Conservation (phyloP, 2,888 invertebrate genomes). For the Patella ulyssiponensis region DNA sequence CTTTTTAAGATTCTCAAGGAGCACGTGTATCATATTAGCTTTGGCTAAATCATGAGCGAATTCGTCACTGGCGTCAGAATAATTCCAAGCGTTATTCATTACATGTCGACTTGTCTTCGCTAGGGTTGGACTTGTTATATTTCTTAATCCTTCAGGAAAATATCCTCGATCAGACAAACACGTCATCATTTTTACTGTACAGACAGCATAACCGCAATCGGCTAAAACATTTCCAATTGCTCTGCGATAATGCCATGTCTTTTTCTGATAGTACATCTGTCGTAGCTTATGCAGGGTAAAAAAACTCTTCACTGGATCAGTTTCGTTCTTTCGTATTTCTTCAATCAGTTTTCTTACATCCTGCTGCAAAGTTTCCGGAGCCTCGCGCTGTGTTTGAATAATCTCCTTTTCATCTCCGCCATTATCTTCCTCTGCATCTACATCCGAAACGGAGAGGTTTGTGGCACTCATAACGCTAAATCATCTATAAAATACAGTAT, state of each 20-base stretch:
- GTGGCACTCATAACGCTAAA: no score
- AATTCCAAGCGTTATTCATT: conserved; percentile 68
- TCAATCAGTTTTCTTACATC: not conserved
- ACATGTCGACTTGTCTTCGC: conserved; percentile 70
- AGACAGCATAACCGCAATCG: conserved; percentile 38
- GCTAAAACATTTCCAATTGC: not conserved
- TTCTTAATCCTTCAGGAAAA: conserved; percentile 38
- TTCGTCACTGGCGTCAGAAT: conserved; percentile 60
- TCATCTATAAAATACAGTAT: no score
- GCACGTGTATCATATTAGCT: not conserved
- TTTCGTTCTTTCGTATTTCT: not conserved
- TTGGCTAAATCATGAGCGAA: conserved; percentile 52
- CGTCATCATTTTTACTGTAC: conserved; percentile 63
- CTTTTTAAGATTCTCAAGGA: not conserved
- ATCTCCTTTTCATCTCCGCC: no score
- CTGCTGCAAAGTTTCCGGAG: not conserved
- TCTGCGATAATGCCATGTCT: not conserved
- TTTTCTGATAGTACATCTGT: not conserved
- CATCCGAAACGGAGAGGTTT: no score
- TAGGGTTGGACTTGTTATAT: conserved; percentile 63
- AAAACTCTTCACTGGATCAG: not conserved
- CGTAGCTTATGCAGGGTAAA: not conserved
- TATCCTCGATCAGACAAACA: conserved; percentile 65
- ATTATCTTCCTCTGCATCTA: no score
- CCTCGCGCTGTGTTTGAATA: not conserved